A percentile compares a stretch with the other conserved stretches of the same genome.
Evolutionary conservation across 2,888 invertebrate species (phyloP).

Genomic region (Hololepta plana): DNA sequence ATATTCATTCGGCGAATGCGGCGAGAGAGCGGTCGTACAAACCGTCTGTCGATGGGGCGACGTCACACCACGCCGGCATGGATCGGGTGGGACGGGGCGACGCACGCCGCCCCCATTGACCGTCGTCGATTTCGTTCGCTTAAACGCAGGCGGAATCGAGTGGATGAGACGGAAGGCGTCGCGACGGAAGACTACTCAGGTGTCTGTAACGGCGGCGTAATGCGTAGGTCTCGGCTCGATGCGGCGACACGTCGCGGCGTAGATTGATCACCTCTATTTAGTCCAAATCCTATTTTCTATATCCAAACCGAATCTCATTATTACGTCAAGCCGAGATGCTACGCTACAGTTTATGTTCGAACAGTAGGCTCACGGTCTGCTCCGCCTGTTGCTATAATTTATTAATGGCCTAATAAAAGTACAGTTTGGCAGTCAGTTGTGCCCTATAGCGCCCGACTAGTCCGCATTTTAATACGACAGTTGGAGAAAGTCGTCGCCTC

Average conservation of each 20-base stretch:
- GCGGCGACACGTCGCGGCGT: constrained; percentile 23
- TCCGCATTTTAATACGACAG: constrained; percentile 21
- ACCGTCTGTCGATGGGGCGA: constrained; percentile 4
- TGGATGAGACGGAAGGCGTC: background rate
- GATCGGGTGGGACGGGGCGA: constrained; percentile 1
- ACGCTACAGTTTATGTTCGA: constrained; percentile 29
- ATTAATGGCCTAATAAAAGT: constrained; percentile 31
- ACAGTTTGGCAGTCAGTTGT: constrained; percentile 24
- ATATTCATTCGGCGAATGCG: constrained; percentile 22
- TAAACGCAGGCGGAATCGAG: constrained; percentile 2
- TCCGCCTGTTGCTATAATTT: constrained; percentile 30
- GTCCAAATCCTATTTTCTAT: constrained; percentile 28
- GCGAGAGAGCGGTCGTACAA: too few relatives aligned
- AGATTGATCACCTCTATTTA: constrained; percentile 28
- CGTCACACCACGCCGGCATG: constrained; percentile 1
- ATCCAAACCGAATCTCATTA: constrained; percentile 30
- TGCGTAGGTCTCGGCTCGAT: too few relatives aligned
- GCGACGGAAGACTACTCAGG: constrained; percentile 15
- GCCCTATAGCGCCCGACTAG: constrained; percentile 18
- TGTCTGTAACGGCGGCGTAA: too few relatives aligned
- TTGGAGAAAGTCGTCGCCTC: constrained; percentile 19
- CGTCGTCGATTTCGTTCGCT: constrained; percentile 2
- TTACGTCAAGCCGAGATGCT: constrained; percentile 30
- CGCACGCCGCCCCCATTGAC: constrained; percentile 1
- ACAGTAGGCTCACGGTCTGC: constrained; percentile 20